Conservation (phyloP, 2,797 vertebrate species). For the Tiaroga cobitis region DNA sequence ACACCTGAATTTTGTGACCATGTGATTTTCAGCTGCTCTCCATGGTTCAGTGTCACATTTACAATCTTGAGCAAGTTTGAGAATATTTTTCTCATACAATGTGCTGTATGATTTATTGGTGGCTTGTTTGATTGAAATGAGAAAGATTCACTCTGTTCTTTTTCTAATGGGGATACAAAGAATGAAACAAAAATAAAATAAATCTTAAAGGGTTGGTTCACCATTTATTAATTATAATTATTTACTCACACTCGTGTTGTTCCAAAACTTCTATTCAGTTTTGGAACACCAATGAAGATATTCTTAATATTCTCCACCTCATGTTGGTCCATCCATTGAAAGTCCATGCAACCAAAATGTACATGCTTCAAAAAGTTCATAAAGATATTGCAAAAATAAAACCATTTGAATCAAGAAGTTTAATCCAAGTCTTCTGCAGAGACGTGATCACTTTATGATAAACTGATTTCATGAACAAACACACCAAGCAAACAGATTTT, state of each 20-base stretch:
- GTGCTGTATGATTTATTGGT: constrained; percentile 49
- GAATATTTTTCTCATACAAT: constrained; percentile 62
- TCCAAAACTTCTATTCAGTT: not conserved
- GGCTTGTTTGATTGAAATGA: constrained; percentile 65
- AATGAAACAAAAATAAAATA: not conserved
- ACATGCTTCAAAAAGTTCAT: not conserved
- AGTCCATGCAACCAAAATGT: not conserved
- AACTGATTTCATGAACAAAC: not conserved
- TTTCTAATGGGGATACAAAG: not conserved
- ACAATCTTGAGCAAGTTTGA: constrained; percentile 62
- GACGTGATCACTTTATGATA: not conserved
- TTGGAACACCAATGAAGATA: not conserved
- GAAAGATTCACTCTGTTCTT: constrained; percentile 43
- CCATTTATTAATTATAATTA: not conserved
- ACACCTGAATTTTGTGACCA: not conserved
- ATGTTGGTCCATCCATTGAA: not conserved
- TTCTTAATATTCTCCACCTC: not conserved
- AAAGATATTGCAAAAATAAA: not conserved
- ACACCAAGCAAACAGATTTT: too few species aligned
- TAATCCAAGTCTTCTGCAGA: not conserved
- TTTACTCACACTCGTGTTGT: not conserved
- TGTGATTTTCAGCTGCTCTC: constrained; percentile 32
- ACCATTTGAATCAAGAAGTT: too few species aligned
- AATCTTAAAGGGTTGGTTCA: too few species aligned
- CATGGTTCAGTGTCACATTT: constrained; percentile 57